Percentiles rank a stretch among this genome's conserved stretches.
Conservation (phyloP, 1,140 invertebrate species). For the Thalassaphorura encarpata region DNA sequence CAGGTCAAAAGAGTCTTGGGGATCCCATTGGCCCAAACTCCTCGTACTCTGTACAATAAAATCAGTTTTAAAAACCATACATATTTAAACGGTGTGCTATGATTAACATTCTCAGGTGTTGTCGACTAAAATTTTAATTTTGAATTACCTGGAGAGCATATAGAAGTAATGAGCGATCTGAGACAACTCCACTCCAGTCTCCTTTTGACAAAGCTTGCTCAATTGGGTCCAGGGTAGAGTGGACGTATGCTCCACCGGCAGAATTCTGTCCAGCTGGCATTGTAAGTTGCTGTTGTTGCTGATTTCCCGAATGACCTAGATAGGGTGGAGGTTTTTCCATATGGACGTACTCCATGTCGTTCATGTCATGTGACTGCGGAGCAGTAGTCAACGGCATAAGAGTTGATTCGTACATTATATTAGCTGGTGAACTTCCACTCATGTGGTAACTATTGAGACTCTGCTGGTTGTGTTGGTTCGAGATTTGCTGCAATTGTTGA, state of each 20-base stretch:
- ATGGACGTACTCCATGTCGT: constrained; percentile 24
- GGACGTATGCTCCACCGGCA: constrained; percentile 15
- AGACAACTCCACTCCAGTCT: constrained; percentile 27
- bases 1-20: constrained; percentile 31
- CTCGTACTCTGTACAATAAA: constrained; percentile 24
- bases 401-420: constrained; percentile 21
- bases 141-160: constrained; percentile 32
- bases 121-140: neutral
- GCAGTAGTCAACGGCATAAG: constrained; percentile 15
- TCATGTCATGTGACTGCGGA: constrained; percentile 23
- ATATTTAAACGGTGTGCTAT: too few relatives aligned
- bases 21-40: constrained; percentile 31
- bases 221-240: constrained; percentile 25
- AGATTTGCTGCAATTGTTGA: constrained; percentile 12
- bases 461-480: constrained; percentile 14
- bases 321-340: constrained; percentile 31
- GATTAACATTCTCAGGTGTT: neutral
- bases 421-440: constrained; percentile 20
- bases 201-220: constrained; percentile 30
- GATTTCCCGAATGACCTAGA: constrained; percentile 23
- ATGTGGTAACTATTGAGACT: constrained; percentile 32
- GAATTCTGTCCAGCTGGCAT: constrained; percentile 14
- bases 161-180: constrained; percentile 29
- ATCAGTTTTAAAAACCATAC: constrained; percentile 3
- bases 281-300: constrained; percentile 18